These are phyloP conservation scores for Drymonia ruficornis DNA, from an alignment of 2,888 invertebrate species.

Conservation along the genomic window DNA sequence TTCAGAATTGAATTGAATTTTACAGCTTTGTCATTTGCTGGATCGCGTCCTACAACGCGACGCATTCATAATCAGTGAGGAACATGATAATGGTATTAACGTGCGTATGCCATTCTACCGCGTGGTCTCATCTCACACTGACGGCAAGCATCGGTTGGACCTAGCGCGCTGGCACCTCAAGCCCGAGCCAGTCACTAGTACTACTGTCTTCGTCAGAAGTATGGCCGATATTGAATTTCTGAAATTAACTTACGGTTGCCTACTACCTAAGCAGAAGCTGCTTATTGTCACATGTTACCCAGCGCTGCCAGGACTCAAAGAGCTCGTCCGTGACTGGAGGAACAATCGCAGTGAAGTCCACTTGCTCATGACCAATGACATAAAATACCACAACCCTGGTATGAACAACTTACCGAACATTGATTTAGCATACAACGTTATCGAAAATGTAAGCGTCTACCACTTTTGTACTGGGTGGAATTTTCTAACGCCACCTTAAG, in stretches of 20 bases:
- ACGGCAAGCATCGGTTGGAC: slow-evolving; percentile 15
- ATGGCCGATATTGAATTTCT: slow-evolving; percentile 16
- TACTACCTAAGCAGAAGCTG: slow-evolving; percentile 20
- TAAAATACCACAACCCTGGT: slow-evolving; percentile 35
- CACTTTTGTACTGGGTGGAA: no score
- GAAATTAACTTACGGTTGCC: slow-evolving; percentile 12
- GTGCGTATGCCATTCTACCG: slow-evolving; percentile 19
- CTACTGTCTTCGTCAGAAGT: slow-evolving; percentile 24
- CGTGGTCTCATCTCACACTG: slow-evolving; percentile 20
- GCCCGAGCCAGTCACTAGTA: slow-evolving; percentile 12
- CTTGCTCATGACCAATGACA: slow-evolving; percentile 49
- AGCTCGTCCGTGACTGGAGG: slow-evolving; percentile 47
- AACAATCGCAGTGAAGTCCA: slow-evolving; percentile 44
- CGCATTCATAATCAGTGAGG: slow-evolving; percentile 28
- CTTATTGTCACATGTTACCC: slow-evolving; percentile 26
- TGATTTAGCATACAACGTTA: slow-evolving; percentile 31
- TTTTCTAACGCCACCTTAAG: no score
- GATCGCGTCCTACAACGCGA: slow-evolving; percentile 22
- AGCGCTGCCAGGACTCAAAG: slow-evolving; percentile 22
- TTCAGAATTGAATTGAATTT: no score
- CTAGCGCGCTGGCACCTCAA: slow-evolving; percentile 29
- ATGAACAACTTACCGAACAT: slow-evolving; percentile 49
- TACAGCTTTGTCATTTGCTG: slow-evolving; percentile 21
- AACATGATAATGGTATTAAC: slow-evolving; percentile 17
- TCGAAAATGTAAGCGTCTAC: slow-evolving; percentile 43